These are phyloP conservation scores for Geophilus truncorum DNA, from an alignment of 2,888 invertebrate species.

Conservation along the genomic window DNA sequence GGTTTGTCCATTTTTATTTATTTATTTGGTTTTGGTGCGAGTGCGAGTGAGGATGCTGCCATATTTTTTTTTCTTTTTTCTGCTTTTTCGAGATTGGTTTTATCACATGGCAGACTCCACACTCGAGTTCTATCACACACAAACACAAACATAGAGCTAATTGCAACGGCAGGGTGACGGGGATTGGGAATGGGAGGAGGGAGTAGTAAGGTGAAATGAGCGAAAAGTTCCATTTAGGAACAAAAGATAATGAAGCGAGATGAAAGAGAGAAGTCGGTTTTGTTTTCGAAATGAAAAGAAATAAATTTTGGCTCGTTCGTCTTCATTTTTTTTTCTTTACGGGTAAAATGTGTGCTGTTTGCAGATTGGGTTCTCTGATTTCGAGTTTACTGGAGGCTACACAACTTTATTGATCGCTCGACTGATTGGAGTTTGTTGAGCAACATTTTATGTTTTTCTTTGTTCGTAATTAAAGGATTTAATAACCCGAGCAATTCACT, in stretches of 20 bases:
- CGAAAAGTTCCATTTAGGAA: neutral
- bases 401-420: neutral
- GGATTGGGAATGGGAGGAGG: neutral
- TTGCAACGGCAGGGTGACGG: neutral
- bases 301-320: neutral
- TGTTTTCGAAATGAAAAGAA: neutral
- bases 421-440: neutral
- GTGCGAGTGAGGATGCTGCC: no score
- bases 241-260: neutral
- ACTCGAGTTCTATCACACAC: neutral
- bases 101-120: neutral
- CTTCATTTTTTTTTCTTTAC: neutral
- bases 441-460: neutral
- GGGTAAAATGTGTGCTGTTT: neutral
- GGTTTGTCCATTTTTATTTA: neutral
- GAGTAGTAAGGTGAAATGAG: neutral
- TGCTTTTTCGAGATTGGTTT: neutral
- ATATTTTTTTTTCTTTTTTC: no score
- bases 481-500: neutral
- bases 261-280: neutral
- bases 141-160: neutral
- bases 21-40: no score
- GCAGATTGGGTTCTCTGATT: neutral
- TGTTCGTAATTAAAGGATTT: neutral
- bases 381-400: neutral